These are phyloP conservation scores for Danio tinwini DNA, from an alignment of 2,797 vertebrate species.

Conservation along the genomic window DNA sequence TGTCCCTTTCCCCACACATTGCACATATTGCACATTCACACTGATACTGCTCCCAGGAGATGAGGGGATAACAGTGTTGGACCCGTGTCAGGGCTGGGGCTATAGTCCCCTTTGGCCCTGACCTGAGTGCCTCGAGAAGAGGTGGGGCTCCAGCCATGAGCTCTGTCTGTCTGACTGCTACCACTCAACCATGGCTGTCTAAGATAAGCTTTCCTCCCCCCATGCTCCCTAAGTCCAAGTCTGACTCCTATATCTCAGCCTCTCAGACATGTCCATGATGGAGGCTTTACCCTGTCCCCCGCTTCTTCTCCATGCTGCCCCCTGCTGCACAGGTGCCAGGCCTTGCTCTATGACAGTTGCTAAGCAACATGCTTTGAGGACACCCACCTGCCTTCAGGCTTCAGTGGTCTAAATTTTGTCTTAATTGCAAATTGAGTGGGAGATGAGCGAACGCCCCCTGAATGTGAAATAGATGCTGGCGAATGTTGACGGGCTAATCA, in stretches of 20 bases:
- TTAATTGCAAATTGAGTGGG: slow-evolving; percentile 86
- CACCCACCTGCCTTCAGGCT: slow-evolving; percentile 84
- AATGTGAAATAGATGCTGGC: slow-evolving; percentile 76
- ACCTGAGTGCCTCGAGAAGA: slow-evolving; percentile 32
- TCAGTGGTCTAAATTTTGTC: slow-evolving; percentile 82
- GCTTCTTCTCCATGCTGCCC: slow-evolving; percentile 62
- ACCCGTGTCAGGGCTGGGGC: slow-evolving; percentile 28
- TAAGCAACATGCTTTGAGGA: slow-evolving; percentile 77
- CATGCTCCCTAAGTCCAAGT: slow-evolving; percentile 30
- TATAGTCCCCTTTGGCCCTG: slow-evolving; percentile 50
- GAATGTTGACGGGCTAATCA: slow-evolving; percentile 60
- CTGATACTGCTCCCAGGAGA: slow-evolving; percentile 66
- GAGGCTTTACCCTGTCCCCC: slow-evolving; percentile 49
- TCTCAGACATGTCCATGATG: slow-evolving; percentile 55
- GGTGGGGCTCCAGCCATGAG: slow-evolving; percentile 36
- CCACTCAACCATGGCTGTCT: slow-evolving; percentile 55
- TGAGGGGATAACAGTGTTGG: slow-evolving; percentile 56
- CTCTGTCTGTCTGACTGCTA: slow-evolving; percentile 49
- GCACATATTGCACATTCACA: slow-evolving; percentile 43
- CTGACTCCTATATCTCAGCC: slow-evolving; percentile 54
- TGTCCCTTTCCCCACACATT: slow-evolving; percentile 44
- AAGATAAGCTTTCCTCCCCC: slow-evolving; percentile 57
- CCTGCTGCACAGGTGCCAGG: slow-evolving; percentile 72
- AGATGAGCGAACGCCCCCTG: slow-evolving; percentile 73
- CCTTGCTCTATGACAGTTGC: slow-evolving; percentile 69